Evolutionary conservation across 1,140 invertebrate species (phyloP).

Genomic region (Neodiprion pinetum): DNA sequence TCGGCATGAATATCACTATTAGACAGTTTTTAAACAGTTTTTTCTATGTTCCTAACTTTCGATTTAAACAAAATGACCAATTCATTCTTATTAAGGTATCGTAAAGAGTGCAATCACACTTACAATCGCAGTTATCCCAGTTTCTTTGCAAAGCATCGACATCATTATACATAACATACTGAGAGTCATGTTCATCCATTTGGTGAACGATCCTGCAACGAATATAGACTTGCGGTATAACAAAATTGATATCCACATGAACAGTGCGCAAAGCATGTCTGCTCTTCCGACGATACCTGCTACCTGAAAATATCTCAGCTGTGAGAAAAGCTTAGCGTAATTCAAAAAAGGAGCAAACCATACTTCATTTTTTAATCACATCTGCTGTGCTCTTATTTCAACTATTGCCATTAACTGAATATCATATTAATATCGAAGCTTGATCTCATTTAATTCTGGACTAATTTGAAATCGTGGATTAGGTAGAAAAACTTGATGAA

Average conservation of each 20-base stretch:
- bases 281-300: slow-evolving; percentile 79
- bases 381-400: no score
- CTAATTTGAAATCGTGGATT: neutral
- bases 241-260: slow-evolving; percentile 78
- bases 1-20: slow-evolving; percentile 23
- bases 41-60: neutral
- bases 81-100: slow-evolving; percentile 23
- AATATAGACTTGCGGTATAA: slow-evolving; percentile 61
- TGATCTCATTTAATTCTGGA: no score
- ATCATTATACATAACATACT: slow-evolving; percentile 45
- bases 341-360: no score
- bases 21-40: slow-evolving; percentile 23
- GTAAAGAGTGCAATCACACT: slow-evolving; percentile 48
- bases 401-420: no score
- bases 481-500: neutral
- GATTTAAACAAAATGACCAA: slow-evolving; percentile 19
- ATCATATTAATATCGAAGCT: no score
- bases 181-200: slow-evolving; percentile 42
- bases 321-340: neutral
- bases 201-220: slow-evolving; percentile 28
- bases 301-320: slow-evolving; percentile 55
- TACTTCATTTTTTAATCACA: no score
- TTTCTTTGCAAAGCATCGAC: slow-evolving; percentile 92
- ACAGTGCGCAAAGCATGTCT: slow-evolving; percentile 80
- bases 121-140: slow-evolving; percentile 88